Conservation (phyloP, 2,797 vertebrate species). For the Pampus argenteus region DNA sequence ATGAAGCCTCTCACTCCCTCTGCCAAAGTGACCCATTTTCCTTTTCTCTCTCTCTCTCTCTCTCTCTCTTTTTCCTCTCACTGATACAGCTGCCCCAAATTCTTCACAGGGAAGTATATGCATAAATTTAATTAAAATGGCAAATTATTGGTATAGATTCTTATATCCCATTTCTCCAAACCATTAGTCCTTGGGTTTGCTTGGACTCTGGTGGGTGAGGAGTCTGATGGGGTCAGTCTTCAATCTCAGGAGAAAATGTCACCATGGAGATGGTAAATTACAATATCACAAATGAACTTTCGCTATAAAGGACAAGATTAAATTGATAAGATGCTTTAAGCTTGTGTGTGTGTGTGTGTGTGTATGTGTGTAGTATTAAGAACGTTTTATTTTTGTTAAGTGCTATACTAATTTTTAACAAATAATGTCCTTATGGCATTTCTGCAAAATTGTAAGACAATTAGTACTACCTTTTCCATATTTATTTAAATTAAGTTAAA, state of each 20-base stretch:
- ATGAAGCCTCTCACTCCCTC: slow-evolving; percentile 72
- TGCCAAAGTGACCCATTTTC: slow-evolving; percentile 81
- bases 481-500: slow-evolving; percentile 11
- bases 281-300: slow-evolving; percentile 76
- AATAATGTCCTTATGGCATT: slow-evolving; percentile 30
- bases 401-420: slow-evolving; percentile 19
- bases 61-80: slow-evolving; percentile 33
- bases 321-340: slow-evolving; percentile 62
- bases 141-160: slow-evolving; percentile 62
- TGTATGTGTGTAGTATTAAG: slow-evolving; percentile 3
- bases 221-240: slow-evolving; percentile 69
- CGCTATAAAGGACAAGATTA: slow-evolving; percentile 66
- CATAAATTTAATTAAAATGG: slow-evolving; percentile 79
- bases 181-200: slow-evolving; percentile 62
- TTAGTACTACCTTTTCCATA: background rate
- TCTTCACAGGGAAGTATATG: slow-evolving; percentile 70
- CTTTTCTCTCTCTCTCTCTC: slow-evolving; percentile 36
- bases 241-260: slow-evolving; percentile 76
- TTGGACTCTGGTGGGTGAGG: slow-evolving; percentile 28
- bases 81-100: slow-evolving; percentile 78
- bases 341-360: slow-evolving; percentile 11
- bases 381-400: background rate
- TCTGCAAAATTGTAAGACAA: slow-evolving; percentile 21
- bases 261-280: slow-evolving; percentile 63
- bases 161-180: slow-evolving; percentile 48